phyloP scores from a whole-genome alignment of 2,797 vertebrate genomes.

The Girardinus metallicus region DNA sequence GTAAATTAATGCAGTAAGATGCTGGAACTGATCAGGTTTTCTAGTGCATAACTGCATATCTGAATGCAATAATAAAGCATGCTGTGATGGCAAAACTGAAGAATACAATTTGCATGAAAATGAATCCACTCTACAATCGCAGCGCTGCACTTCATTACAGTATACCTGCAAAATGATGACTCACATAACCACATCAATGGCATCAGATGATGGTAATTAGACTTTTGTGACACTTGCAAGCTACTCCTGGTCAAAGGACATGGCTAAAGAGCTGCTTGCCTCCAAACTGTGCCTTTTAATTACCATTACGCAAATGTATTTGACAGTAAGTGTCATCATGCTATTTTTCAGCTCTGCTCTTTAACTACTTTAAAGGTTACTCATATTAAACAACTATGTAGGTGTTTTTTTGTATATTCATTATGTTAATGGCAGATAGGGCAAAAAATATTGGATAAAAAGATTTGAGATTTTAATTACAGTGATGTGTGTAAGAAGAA shows the following conservation, averaged over 20 bases:
- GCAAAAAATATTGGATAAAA: background rate
- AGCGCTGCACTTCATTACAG: background rate
- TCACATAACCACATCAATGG: background rate
- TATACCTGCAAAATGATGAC: background rate
- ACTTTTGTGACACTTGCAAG: constrained; percentile 2
- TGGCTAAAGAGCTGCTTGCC: background rate
- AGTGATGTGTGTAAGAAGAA: background rate
- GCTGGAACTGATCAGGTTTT: constrained; percentile 9
- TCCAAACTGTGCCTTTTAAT: constrained; percentile 23
- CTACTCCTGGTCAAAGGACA: constrained; percentile 23
- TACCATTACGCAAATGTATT: constrained; percentile 29
- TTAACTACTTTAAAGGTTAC: background rate
- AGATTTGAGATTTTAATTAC: background rate
- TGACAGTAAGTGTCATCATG: constrained; percentile 18
- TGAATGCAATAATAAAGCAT: background rate
- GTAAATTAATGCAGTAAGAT: constrained; percentile 33
- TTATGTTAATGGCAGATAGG: background rate
- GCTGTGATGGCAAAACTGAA: background rate
- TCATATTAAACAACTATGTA: background rate
- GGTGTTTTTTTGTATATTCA: background rate
- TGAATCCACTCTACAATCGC: background rate
- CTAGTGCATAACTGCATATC: background rate
- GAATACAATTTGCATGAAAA: constrained; percentile 3
- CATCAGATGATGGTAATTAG: constrained; percentile 17
- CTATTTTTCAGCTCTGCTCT: background rate